phyloP scores from a whole-genome alignment of 1,140 invertebrate genomes.

The Trichoplusia ni region DNA sequence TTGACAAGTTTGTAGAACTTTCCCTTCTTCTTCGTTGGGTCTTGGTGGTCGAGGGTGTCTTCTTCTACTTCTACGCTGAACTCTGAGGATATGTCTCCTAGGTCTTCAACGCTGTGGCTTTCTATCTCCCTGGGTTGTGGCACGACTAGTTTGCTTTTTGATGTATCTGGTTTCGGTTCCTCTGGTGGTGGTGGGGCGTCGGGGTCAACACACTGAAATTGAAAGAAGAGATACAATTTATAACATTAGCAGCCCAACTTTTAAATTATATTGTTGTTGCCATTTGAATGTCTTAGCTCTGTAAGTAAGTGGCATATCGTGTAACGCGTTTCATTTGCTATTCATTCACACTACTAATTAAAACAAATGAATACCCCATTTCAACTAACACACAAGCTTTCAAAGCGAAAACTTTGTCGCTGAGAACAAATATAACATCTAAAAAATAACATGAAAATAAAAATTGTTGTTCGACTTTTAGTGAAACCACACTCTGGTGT shows the following conservation, averaged over 20 bases:
- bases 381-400: too few relatives aligned
- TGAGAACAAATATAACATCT: too few relatives aligned
- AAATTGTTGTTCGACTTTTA: too few relatives aligned
- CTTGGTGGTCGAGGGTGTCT: slow-evolving; percentile 46
- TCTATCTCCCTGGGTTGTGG: slow-evolving; percentile 59
- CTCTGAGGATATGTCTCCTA: slow-evolving; percentile 77
- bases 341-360: too few relatives aligned
- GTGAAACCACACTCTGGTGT: too few relatives aligned
- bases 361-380: too few relatives aligned
- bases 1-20: slow-evolving; percentile 76
- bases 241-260: neutral
- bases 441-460: too few relatives aligned
- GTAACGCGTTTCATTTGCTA: too few relatives aligned
- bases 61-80: slow-evolving; percentile 77
- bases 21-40: slow-evolving; percentile 69
- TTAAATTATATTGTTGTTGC: too few relatives aligned
- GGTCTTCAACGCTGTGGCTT: slow-evolving; percentile 72
- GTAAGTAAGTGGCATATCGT: too few relatives aligned
- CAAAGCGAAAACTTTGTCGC: too few relatives aligned
- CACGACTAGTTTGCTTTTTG: slow-evolving; percentile 62
- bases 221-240: slow-evolving; percentile 17
- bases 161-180: slow-evolving; percentile 69
- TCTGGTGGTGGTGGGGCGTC: slow-evolving; percentile 63
- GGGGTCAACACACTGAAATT: slow-evolving; percentile 69
- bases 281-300: too few relatives aligned